Evolutionary conservation across 2,113 vertebrate species (phyloP).

Genomic region (Triplophysa siluroides): DNA sequence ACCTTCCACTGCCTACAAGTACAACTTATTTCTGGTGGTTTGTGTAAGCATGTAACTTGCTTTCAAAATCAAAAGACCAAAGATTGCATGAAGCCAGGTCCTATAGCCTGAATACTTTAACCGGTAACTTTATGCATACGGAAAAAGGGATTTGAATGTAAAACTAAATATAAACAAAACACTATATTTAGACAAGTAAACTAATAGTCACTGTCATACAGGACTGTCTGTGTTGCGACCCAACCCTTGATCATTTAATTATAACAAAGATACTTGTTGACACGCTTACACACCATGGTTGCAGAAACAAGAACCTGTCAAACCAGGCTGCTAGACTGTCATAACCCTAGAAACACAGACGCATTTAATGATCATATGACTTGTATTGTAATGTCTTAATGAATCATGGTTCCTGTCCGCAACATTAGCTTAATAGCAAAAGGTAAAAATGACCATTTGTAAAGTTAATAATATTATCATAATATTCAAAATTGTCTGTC

Average conservation of each 20-base stretch:
- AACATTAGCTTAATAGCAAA: no score
- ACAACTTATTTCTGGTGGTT: background rate
- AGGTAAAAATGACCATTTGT: no score
- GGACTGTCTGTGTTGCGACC: no score
- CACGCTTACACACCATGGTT: background rate
- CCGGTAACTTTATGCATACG: background rate
- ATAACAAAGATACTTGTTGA: background rate
- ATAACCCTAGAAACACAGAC: background rate
- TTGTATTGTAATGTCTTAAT: background rate
- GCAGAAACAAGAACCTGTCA: slow-evolving; percentile 3
- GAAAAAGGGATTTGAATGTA: background rate
- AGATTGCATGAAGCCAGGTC: background rate
- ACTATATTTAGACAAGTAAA: no score
- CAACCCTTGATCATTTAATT: background rate
- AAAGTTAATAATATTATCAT: no score
- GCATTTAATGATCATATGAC: background rate
- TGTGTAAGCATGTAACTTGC: background rate
- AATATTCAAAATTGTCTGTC: no score
- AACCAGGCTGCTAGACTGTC: background rate
- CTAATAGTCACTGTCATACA: no score
- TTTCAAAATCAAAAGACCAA: background rate
- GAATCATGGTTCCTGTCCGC: background rate
- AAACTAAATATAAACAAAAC: no score
- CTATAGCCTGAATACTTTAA: background rate
- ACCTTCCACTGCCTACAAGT: slow-evolving; percentile 59